These are phyloP conservation scores for Sorex fumeus DNA, from an alignment of 2,113 vertebrate genomes.

Conservation along the genomic window DNA sequence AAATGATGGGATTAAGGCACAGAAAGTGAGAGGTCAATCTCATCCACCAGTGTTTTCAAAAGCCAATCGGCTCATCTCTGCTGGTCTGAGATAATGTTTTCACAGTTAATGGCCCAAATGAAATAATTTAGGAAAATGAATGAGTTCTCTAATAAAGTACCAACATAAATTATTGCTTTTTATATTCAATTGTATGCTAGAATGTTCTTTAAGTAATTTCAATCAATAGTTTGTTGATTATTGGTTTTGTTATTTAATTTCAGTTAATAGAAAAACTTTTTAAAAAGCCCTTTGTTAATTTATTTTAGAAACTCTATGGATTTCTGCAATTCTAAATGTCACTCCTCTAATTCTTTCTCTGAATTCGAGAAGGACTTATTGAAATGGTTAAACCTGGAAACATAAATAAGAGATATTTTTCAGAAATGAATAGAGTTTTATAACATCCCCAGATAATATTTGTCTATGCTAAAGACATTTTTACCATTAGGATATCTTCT, in stretches of 20 bases:
- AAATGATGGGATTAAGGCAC: conserved; percentile 68
- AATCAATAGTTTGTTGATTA: conserved; percentile 23
- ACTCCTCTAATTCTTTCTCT: not conserved
- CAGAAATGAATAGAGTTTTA: not conserved
- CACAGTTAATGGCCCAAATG: conserved; percentile 28
- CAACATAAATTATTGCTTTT: conserved; percentile 24
- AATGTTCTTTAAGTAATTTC: conserved; percentile 9
- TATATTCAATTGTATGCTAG: not conserved
- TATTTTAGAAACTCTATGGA: not conserved
- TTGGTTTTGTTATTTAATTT: conserved; percentile 22
- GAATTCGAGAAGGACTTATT: conserved; percentile 32
- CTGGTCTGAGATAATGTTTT: conserved; percentile 27
- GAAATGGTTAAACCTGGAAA: not conserved
- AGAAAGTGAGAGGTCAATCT: conserved; percentile 69
- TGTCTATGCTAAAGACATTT: conserved; percentile 42
- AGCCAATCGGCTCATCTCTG: not conserved
- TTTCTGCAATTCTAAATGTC: conserved; percentile 43
- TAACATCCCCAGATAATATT: not conserved
- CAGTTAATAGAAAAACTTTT: not conserved
- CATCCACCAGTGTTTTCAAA: conserved; percentile 50
- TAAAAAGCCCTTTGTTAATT: not conserved
- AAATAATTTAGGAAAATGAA: conserved; percentile 61
- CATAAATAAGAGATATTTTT: conserved; percentile 9
- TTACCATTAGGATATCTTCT: not conserved
- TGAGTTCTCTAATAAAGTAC: conserved; percentile 42